Conservation (phyloP, 2,113 vertebrate genomes). For the Grus americana region DNA sequence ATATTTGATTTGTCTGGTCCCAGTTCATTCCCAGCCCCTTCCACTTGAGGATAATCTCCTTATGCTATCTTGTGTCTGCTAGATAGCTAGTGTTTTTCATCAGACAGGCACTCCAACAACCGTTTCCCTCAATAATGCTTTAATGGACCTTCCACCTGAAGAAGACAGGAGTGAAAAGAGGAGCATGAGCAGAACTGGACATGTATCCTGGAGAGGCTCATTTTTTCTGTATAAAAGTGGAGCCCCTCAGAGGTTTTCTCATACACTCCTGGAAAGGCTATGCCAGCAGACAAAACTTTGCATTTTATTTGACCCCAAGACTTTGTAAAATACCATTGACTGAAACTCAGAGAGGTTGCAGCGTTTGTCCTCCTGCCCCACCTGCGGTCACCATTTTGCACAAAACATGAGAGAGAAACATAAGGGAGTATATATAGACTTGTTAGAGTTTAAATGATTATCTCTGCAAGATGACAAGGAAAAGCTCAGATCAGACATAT, state of each 20-base stretch:
- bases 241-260: background rate
- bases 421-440: background rate
- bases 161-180: background rate
- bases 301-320: background rate
- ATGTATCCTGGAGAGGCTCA: background rate
- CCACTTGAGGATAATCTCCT: background rate
- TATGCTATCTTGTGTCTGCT: background rate
- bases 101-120: background rate
- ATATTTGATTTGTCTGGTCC: fast-evolving
- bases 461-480: background rate
- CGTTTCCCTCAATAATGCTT: background rate
- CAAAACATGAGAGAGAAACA: background rate
- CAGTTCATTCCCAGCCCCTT: background rate
- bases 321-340: background rate
- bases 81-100: background rate
- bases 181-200: background rate
- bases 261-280: background rate
- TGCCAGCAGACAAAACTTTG: background rate
- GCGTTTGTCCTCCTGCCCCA: background rate
- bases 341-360: background rate
- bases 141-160: background rate
- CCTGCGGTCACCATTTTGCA: background rate
- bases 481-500: background rate
- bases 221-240: background rate
- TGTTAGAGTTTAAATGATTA: background rate